A percentile compares a stretch with the other conserved stretches of the same genome.
These are phyloP conservation scores for Syrmaticus mikado DNA, from an alignment of 2,113 vertebrate species.

Conservation along the genomic window DNA sequence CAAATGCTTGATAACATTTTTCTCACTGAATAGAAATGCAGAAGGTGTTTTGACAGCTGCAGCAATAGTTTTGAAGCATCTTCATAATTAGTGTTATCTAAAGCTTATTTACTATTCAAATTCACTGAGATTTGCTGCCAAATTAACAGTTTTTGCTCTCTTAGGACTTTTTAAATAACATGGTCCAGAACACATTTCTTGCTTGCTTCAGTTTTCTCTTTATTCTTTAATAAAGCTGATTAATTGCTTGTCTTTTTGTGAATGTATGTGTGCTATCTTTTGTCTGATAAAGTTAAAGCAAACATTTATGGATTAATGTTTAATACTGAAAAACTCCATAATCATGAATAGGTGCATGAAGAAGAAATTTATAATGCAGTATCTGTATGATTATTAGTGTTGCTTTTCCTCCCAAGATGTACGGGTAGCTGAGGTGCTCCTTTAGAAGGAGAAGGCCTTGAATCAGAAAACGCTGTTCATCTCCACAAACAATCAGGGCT, in stretches of 20 bases:
- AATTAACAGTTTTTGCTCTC: slow-evolving; percentile 53
- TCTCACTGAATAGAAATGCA: slow-evolving; percentile 66
- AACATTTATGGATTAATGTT: neutral
- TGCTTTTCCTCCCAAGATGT: neutral
- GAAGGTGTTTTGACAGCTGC: slow-evolving; percentile 71
- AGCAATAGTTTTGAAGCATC: slow-evolving; percentile 57
- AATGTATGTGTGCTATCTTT: neutral
- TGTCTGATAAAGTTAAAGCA: neutral
- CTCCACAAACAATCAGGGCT: neutral
- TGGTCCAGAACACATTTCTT: neutral
- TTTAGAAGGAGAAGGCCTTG: neutral
- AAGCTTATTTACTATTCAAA: slow-evolving; percentile 75
- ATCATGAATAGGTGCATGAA: neutral
- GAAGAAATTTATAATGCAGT: neutral
- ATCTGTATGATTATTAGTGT: neutral
- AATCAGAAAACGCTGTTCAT: neutral
- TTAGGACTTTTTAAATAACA: slow-evolving; percentile 39
- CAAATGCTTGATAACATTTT: slow-evolving; percentile 55
- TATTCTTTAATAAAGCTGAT: neutral
- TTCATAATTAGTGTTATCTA: slow-evolving; percentile 76
- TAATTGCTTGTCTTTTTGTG: neutral
- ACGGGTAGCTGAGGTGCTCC: neutral
- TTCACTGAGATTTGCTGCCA: slow-evolving; percentile 55
- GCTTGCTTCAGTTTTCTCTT: neutral
- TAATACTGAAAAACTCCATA: neutral